Base-by-base conservation (phyloP, 1,140 invertebrate genomes). In the Archegozetes longisetosus region DNA sequence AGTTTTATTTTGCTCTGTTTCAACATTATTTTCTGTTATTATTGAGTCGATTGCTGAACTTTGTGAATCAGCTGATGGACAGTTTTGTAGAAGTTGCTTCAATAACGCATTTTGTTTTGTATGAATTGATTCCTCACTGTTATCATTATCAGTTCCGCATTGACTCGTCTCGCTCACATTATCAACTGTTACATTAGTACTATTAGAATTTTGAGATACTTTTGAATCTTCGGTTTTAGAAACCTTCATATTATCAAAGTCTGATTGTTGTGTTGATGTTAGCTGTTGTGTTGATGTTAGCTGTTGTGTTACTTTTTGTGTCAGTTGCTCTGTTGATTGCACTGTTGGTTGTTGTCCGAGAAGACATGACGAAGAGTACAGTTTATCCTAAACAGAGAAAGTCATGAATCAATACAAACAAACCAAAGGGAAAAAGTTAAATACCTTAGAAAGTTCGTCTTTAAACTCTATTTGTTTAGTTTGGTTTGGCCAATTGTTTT, bases 81-180 rank as follows among this genome's bases (percentile, higher is more conserved):
- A 68, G 65, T 88, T 91, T 70, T 92, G 87, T 22, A 94, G 70
- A 25, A 94, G 73, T 70, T 93, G 86, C 68, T 93, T 93, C 22
- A 94, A 70, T 20, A 94, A 71, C 12, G 89, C 88, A 74, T 93
- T 91, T 69, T 90, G 86, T 22, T 61, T 64, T 17, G 40, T 58
- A 49, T 49, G 14, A 50, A 23, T 23, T 13, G 4, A 55, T 12
- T 25, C 50, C 22, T 57, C 55, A 57, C 28, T 26, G 3, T 23
- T 50, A 50, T 57, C 32, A 20, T 57, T 29, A 23, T 28, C 14
- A 55, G 13, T 55, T n/a, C 20, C 14, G 24, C 40, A 46, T n/a
- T 12, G n/a, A n/a, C n/a, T n/a, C n/a, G n/a, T n/a, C n/a, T n/a
- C n/a, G n/a, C n/a, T n/a, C n/a, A n/a, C n/a, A n/a, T n/a, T n/a